These are phyloP conservation scores for Rhinogobius similis DNA, from an alignment of 2,113 vertebrate species.

Conservation along the genomic window DNA sequence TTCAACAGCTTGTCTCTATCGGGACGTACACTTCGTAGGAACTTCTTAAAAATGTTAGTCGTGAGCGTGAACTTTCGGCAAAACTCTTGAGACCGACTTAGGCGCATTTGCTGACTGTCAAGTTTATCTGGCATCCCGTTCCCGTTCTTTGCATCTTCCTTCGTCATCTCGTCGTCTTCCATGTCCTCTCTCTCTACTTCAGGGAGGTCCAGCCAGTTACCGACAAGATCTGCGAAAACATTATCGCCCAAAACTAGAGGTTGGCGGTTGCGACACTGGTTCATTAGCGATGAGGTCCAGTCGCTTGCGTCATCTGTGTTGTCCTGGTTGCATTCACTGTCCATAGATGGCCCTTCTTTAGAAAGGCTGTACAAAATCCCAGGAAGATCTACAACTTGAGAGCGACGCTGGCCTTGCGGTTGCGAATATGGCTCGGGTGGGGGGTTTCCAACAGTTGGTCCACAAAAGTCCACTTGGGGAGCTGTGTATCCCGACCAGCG, in stretches of 20 bases:
- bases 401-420: conserved; percentile 20
- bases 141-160: conserved; percentile 42
- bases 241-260: conserved; percentile 94
- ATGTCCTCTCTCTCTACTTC: conserved; percentile 84
- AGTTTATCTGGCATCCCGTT: conserved; percentile 55
- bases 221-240: conserved; percentile 93
- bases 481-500: conserved; percentile 60
- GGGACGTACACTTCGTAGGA: conserved; percentile 89
- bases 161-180: conserved; percentile 61
- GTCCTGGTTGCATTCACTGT: conserved; percentile 73
- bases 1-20: conserved; percentile 92
- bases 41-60: conserved; percentile 94
- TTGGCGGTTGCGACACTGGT: conserved; percentile 89
- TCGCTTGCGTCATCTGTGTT: conserved; percentile 82
- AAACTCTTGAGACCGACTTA: conserved; percentile 86
- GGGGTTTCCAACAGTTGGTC: conserved; percentile 64
- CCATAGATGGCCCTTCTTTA: conserved; percentile 74
- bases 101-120: conserved; percentile 64
- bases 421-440: conserved; percentile 43
- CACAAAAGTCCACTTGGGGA: conserved; percentile 66
- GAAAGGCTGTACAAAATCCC: conserved; percentile 74
- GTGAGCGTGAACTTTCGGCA: conserved; percentile 90
- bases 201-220: conserved; percentile 95
- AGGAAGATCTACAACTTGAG: conserved; percentile 64
- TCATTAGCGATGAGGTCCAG: conserved; percentile 96